Evolutionary conservation across 1,140 invertebrate species (phyloP), one percentile per base, ranked within the genome.

Genomic region (Vanessa atalanta): DNA sequence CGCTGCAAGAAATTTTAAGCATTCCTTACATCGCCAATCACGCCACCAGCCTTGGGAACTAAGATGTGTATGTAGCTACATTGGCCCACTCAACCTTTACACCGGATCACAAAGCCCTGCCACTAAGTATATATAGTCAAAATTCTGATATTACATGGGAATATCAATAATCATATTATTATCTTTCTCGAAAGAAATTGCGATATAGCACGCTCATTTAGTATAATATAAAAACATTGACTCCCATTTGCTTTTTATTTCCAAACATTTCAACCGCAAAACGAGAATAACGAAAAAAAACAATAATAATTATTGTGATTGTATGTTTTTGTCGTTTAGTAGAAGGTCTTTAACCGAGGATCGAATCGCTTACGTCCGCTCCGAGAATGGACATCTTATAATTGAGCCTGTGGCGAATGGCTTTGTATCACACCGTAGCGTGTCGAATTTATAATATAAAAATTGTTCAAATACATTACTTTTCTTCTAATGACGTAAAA

Each of bases 271-370:
- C 55, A 13, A 70, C 61, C 67, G 53, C 43, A 47, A 70, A 47
- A 64, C 69, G 53, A 51, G 55, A 64, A 51, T 37, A 31, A 53
- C 15, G 20, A 16, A 53, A n/a, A 9, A 70, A 20, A 68, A 69
- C 31, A 31, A 75, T 65, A 50, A 55, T 51, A 74, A 74, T 78
- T 47, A 64, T 73, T 73, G 70, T 70, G 67, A 78, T 75, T 78
- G 77, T 75, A n/a, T 73, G 64, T 76, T 79, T 79, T 76, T 79
- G 67, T 53, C 47, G 55, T 75, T 51, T 67, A 43, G 70, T 31
- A 23, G 16, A 61, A 76, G 87, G 84, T 87, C 87, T 88, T 88
- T 88, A 81, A 85, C 87, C 87, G 84, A 63, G 65, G 70, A 65
- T 76, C 76, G 76, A 84, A 88, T 86, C 77, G 82, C 72, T 76